Base-by-base conservation (phyloP, 2,113 vertebrate species). In the Paracanthobrama guichenoti region DNA sequence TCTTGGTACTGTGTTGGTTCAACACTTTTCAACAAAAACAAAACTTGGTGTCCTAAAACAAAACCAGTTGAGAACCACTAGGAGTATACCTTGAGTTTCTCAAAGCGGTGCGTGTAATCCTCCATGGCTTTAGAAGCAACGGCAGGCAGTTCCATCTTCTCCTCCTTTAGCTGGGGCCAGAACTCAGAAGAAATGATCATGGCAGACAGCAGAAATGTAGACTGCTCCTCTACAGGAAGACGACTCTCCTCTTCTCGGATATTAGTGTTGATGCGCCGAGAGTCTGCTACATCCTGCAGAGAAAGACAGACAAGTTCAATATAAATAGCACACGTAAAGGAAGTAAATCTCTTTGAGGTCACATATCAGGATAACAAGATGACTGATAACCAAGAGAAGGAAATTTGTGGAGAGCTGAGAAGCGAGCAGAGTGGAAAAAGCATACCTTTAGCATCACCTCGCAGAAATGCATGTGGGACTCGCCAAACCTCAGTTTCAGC, bases 381-480 rank as follows among this genome's bases (percentile, higher is more conserved):
- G 67, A 24, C 22, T 1, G 11, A 72, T 71, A 72, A 72, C 48
- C 42, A 75, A 55, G 24, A 53, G 13, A 20, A 75, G 73, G 28
- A 8, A 2, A 28, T 48, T 28, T 35, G 46, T 20, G n/a, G 26
- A 59, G 10, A n/a, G 20, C 8, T 31, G n/a, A 16, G 39, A 13
- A 79, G 53, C 7, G 18, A 55, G 53, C 1, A 18, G 6, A 67
- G 8, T 16, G 8, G 3, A 14, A 11, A 14, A 11, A 6, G 3
- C 35, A 82, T 67, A 95, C 94, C 94, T 95, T 99, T 71, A 99
- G 90, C 98, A 99, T 99, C 91, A 99, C 98, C 90, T 99, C 98
- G 12, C 98, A 99, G 87, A 96, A 97, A 84, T 99, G 98, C 98
- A 99, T 99, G 83, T 98, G 96, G 14, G 97, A 97, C 89, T 99